Percentiles rank a stretch among this genome's conserved stretches.
Evolutionary conservation across 2,797 vertebrate genomes (phyloP).

Genomic region (Glyptemys insculpta): DNA sequence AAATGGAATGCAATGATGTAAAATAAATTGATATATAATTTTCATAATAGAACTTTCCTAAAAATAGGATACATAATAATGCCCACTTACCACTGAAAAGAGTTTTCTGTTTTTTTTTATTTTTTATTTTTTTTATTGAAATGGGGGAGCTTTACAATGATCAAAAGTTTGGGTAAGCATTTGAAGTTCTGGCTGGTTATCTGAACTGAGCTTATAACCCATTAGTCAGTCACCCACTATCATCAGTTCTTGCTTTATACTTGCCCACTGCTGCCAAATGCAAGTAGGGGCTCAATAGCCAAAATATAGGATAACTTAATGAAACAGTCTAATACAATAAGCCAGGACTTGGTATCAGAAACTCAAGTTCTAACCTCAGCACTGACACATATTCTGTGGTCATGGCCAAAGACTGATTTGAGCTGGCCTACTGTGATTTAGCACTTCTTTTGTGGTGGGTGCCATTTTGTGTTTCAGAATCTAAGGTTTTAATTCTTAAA

Average conservation of each 20-base stretch:
- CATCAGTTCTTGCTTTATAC: background rate
- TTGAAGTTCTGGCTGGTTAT: background rate
- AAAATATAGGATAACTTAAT: conserved; percentile 2
- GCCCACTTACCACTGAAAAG: background rate
- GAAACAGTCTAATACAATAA: background rate
- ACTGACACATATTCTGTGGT: background rate
- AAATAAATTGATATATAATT: background rate
- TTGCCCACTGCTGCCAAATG: background rate
- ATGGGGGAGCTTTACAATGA: background rate
- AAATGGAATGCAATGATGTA: background rate
- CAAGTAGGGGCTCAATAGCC: background rate
- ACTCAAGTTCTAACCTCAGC: background rate
- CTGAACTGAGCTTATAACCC: background rate
- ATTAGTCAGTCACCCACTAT: background rate
- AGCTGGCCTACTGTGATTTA: conserved; percentile 10
- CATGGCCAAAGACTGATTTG: background rate
- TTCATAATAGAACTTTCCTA: background rate
- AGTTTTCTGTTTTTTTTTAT: background rate
- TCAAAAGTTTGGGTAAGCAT: background rate
- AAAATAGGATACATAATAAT: background rate
- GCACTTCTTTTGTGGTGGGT: background rate
- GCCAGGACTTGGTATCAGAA: conserved; percentile 7
- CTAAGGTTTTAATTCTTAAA: conserved; percentile 11
- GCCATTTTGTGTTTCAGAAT: conserved; percentile 1
- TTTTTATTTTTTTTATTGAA: background rate